Percentiles rank a stretch among this genome's conserved stretches.
Evolutionary conservation across 1,140 invertebrate genomes (phyloP).

Genomic region (Anthonomus grandis): DNA sequence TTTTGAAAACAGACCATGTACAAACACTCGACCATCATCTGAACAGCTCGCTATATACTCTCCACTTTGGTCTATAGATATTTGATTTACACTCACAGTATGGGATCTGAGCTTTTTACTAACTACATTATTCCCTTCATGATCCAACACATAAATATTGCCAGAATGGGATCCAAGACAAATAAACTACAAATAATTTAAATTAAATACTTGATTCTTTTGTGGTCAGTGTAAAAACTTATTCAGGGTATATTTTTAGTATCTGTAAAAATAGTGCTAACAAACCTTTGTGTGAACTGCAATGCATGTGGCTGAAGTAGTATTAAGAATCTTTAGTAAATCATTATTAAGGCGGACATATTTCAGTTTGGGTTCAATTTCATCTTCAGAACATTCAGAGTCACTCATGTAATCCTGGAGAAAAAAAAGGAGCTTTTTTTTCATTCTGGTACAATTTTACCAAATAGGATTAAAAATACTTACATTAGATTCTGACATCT

Average conservation of each 20-base stretch:
- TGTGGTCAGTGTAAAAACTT: too few species aligned
- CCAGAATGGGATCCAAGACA: slow-evolving; percentile 91
- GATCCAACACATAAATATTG: slow-evolving; percentile 84
- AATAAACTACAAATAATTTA: slow-evolving; percentile 65
- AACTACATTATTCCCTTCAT: slow-evolving; percentile 81
- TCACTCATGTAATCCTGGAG: slow-evolving; percentile 48
- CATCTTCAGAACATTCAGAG: slow-evolving; percentile 55
- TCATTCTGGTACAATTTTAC: too few species aligned
- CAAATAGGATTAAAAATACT: background rate
- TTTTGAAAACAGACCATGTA: slow-evolving; percentile 74
- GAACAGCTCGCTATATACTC: slow-evolving; percentile 92
- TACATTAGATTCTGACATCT: slow-evolving; percentile 14
- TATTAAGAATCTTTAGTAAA: slow-evolving; percentile 77
- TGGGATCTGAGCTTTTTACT: slow-evolving; percentile 73
- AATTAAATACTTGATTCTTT: slow-evolving; percentile 4
- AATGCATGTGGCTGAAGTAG: slow-evolving; percentile 87
- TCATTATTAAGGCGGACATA: slow-evolving; percentile 88
- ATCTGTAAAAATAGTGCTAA: slow-evolving; percentile 25
- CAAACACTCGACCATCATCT: slow-evolving; percentile 83
- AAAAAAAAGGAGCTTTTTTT: too few species aligned
- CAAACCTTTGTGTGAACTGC: slow-evolving; percentile 91
- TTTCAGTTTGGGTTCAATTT: slow-evolving; percentile 90
- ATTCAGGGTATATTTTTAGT: too few species aligned
- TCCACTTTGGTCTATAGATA: slow-evolving; percentile 89
- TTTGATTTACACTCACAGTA: slow-evolving; percentile 86